Evolutionary conservation across 2,888 invertebrate species (phyloP).

Genomic region (Cantharis rufa): DNA sequence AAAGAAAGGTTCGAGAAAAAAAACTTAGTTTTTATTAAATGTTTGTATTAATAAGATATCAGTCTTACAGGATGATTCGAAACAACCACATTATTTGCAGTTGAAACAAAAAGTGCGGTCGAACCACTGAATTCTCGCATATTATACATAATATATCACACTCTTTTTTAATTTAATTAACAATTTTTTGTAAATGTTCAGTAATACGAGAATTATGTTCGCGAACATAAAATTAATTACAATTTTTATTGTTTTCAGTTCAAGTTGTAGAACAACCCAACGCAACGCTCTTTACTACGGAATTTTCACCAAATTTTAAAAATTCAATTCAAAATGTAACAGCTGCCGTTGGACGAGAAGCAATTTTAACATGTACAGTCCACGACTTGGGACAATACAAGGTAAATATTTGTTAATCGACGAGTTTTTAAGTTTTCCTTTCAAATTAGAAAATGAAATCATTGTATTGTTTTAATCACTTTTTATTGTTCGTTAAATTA

Average conservation of each 20-base stretch:
- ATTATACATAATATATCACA: too few relatives aligned
- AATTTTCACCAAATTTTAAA: constrained; percentile 19
- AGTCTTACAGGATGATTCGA: background rate
- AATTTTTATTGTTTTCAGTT: background rate
- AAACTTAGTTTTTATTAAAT: background rate
- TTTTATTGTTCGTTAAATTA: background rate
- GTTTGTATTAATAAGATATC: background rate
- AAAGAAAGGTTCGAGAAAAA: background rate
- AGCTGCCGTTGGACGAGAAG: constrained; percentile 26
- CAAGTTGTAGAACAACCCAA: background rate
- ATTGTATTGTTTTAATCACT: background rate
- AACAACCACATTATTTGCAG: background rate
- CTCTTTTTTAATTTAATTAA: background rate
- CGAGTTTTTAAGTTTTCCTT: background rate
- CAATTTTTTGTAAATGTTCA: background rate
- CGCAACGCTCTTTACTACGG: background rate
- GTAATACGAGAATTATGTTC: background rate
- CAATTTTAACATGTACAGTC: constrained; percentile 24
- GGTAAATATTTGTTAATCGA: constrained; percentile 13
- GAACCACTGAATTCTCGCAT: background rate
- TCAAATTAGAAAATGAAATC: background rate
- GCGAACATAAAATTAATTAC: background rate
- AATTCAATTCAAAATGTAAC: constrained; percentile 25
- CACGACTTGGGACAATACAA: constrained; percentile 27
- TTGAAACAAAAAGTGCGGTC: too few relatives aligned